Evolutionary conservation across 2,797 vertebrate species (phyloP), one percentile per base, ranked within the genome.

Genomic region (Takifugu ocellatus): DNA sequence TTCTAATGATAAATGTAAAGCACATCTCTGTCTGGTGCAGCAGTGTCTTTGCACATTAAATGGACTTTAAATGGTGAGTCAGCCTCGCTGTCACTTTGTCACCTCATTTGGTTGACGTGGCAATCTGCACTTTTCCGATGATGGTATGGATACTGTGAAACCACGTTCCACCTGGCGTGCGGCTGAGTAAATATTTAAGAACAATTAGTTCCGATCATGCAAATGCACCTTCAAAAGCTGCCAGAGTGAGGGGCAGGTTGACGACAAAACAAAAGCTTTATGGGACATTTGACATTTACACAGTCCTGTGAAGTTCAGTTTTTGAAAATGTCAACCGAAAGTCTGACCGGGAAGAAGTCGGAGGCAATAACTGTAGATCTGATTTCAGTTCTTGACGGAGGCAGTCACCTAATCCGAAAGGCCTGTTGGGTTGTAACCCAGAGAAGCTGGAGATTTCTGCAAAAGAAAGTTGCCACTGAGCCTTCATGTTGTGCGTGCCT

Each of bases 91-190:
- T 43, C 7, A 43, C 42, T 43, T 12, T 43, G 16, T 43, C 56
- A 49, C 58, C 26, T 79, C 61, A 63, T 75, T 77, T 74, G 72
- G 78, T 74, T 63, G 50, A 70, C 52, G 51, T 55, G 51, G 59
- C 49, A 61, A 48, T 72, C 66, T 60, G 63, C 56, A 67, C 57
- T 39, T 43, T 70, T 55, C 21, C 39, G 33, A 62, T 25, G 5
- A 43, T 51, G 59, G 16, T 51, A 51, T 0, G 0, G 63, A 66
- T 59, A 47, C 61, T 75, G 52, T 75, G 66, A 68, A 72, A 75
- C 72, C 68, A 45, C 3, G 5, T 21, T 21, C 44, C 16, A 42
- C 17, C 54, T 52, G 54, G 44, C 57, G 65, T 51, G 59, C 59
- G 29, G 56, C 45, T 46, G 65, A 72, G 26, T 2, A 75, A 58